These are phyloP conservation scores for Labeo catla DNA, from an alignment of 2,113 vertebrate species.

Conservation along the genomic window DNA sequence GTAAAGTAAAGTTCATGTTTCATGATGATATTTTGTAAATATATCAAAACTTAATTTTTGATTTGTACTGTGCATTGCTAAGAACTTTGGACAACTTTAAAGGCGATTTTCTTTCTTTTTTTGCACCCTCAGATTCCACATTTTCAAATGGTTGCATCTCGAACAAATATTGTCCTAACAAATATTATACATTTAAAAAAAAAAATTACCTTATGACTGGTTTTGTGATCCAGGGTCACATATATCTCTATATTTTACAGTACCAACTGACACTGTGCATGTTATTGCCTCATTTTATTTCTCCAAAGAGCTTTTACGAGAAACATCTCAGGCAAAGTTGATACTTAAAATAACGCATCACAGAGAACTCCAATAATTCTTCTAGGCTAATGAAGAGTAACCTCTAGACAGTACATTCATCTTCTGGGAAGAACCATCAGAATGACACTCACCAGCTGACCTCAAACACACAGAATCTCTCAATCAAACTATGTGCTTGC, in stretches of 20 bases:
- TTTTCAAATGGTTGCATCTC: no score
- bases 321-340: not conserved
- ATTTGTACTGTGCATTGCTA: no score
- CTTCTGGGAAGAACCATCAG: not conserved
- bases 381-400: not conserved
- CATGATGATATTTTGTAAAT: no score
- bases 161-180: no score
- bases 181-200: no score
- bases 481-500: not conserved
- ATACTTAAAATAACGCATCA: not conserved
- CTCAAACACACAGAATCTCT: constrained; percentile 6
- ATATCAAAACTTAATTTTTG: no score
- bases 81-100: no score
- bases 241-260: not conserved
- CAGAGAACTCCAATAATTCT: not conserved
- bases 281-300: not conserved
- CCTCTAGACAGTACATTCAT: not conserved
- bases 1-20: no score
- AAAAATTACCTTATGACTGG: no score
- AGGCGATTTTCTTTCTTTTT: no score
- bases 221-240: not conserved
- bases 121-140: no score
- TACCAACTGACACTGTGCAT: not conserved
- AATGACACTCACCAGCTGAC: not conserved
- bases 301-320: not conserved